A percentile compares a stretch with the other conserved stretches of the same genome.
phyloP scores from a whole-genome alignment of 2,797 vertebrate genomes.

The Valencia hispanica region DNA sequence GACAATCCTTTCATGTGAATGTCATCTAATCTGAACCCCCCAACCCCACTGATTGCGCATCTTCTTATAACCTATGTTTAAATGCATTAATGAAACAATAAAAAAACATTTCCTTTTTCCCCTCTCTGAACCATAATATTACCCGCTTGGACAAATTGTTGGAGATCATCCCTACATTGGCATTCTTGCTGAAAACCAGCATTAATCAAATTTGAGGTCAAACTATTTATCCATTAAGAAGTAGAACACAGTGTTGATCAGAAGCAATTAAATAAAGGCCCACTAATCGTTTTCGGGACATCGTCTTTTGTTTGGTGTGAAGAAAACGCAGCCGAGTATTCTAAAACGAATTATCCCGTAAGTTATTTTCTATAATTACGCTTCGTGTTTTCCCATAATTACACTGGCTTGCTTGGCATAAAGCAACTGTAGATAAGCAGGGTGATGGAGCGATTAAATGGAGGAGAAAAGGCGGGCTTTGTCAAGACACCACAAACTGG shows the following conservation, averaged over 20 bases:
- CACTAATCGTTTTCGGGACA: conserved; percentile 15
- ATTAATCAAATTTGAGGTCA: conserved; percentile 1
- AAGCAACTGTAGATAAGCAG: conserved; percentile 50
- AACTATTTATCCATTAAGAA: conserved; percentile 28
- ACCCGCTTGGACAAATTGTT: not conserved
- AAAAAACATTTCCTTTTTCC: not conserved
- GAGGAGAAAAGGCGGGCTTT: conserved; percentile 55
- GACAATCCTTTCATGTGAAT: not conserved
- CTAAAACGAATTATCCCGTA: conserved; percentile 48
- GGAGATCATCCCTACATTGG: not conserved
- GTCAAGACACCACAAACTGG: conserved; percentile 61
- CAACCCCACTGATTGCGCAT: not conserved
- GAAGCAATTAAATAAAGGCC: conserved; percentile 27
- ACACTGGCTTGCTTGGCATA: conserved; percentile 43
- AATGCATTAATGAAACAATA: not conserved
- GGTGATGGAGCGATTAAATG: conserved; percentile 62
- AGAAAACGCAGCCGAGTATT: conserved; percentile 40
- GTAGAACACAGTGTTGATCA: conserved; percentile 14
- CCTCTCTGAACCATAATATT: not conserved
- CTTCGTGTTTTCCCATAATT: conserved; percentile 61
- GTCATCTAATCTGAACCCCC: not conserved
- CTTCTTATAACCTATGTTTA: not conserved
- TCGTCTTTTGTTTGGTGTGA: conserved; percentile 30
- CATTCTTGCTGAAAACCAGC: not conserved
- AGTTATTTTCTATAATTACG: conserved; percentile 58